Evolutionary conservation across 1,140 invertebrate species (phyloP), one percentile per base, ranked within the genome.

Genomic region (Acyrthosiphon pisum): DNA sequence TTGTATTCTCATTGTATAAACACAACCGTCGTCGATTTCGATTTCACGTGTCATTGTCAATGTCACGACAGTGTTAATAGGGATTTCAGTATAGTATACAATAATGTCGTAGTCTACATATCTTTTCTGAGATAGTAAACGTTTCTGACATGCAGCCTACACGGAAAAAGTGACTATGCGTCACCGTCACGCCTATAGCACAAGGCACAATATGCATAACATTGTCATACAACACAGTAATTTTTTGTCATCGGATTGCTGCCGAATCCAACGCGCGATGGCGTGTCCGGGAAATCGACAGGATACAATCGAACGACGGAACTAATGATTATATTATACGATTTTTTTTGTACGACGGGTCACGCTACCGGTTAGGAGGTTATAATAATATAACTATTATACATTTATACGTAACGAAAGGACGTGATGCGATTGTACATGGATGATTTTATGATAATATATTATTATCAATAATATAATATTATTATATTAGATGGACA

Each of bases 21-120:
- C 30, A 88, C 30, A 3, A 48, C 20, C 86, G n/a, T 9, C 86
- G 86, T 48, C n/a, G 46, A 48, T 88, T 88, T 88, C 46, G 86
- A 88, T 88, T 88, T 88, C 86, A 88, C 44, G 46, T 44, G 30
- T 18, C 86, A 88, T 88, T 88, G 86, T 88, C 86, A 88, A 88
- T 88, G 86, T 88, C 86, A 88, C 30, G 44, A 26, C n/a, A 20
- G 22, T 22, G 30, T 88, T 35, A n/a, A 41, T 41, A 76, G n/a
- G 60, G 60, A n/a, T 76, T 18, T 30, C 14, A n/a, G 14, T n/a
- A n/a, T 7, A 53, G 50, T 14, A 3, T 50, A 50, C n/a, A 76
- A 14, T 60, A 76, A 41, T 41, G 41, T 76, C 60, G n/a, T 76
- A 18, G 60, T 35, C n/a, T n/a, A 76, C 18, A 76, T 6, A 76